phyloP scores from a whole-genome alignment of 2,888 invertebrate species.

The Clistopyga incitator region DNA sequence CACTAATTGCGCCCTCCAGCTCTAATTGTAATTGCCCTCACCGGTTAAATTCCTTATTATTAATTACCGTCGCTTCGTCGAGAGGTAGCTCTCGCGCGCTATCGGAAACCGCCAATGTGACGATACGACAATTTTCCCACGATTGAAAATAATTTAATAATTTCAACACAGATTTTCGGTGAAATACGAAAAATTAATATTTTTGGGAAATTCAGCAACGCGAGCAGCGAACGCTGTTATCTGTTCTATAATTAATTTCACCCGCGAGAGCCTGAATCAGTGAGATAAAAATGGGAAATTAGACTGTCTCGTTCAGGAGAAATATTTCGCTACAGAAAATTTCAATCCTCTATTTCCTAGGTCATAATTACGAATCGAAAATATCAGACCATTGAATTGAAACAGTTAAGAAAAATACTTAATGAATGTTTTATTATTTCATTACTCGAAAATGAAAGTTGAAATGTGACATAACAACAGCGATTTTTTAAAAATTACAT shows the following conservation, averaged over 20 bases:
- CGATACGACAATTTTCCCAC: constrained; percentile 5
- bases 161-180: neutral
- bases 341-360: too few species aligned
- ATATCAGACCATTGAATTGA: too few species aligned
- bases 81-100: constrained; percentile 8
- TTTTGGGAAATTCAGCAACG: neutral
- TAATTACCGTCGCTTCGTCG: constrained; percentile 60
- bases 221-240: neutral
- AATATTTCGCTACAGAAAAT: too few species aligned
- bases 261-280: neutral
- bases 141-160: constrained; percentile 5
- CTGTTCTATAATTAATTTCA: neutral
- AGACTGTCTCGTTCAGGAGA: neutral
- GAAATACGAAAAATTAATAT: neutral
- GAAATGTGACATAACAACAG: too few species aligned
- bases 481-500: too few species aligned
- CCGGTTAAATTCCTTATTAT: constrained; percentile 72
- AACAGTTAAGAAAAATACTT: too few species aligned
- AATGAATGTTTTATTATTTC: neutral
- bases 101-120: constrained; percentile 4
- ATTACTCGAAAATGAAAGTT: too few species aligned
- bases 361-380: too few species aligned
- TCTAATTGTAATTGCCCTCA: constrained; percentile 68
- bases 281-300: neutral
- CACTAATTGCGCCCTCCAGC: constrained; percentile 55